Conservation (phyloP, 1,140 invertebrate species). For the Plectus sambesii region DNA sequence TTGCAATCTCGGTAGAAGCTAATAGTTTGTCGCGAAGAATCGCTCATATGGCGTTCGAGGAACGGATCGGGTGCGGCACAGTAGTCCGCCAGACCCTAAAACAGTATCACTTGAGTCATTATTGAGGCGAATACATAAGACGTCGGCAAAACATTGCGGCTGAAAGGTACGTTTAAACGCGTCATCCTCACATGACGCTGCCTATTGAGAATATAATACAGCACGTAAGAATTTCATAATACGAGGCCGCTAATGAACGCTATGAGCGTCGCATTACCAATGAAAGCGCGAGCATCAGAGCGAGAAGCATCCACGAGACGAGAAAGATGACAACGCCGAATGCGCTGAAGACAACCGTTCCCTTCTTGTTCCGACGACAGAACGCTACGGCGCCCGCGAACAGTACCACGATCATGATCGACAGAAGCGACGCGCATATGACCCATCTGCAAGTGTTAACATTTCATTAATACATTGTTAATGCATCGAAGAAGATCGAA, state of each 20-base stretch:
- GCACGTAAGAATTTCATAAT: no score
- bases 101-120: neutral
- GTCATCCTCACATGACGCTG: no score
- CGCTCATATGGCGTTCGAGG: slow-evolving; percentile 12
- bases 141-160: no score
- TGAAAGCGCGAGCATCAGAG: slow-evolving; percentile 8
- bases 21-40: slow-evolving; percentile 17
- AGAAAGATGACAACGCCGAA: slow-evolving; percentile 26
- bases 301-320: slow-evolving; percentile 17
- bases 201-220: no score
- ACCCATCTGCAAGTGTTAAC: slow-evolving; percentile 22
- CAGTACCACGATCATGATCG: slow-evolving; percentile 24
- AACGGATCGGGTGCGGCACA: slow-evolving; percentile 18
- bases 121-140: no score
- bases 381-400: slow-evolving; percentile 24
- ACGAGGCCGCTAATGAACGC: slow-evolving; percentile 2
- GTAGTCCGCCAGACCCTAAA: slow-evolving; percentile 24
- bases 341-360: slow-evolving; percentile 21
- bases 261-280: slow-evolving; percentile 13
- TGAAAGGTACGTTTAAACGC: no score
- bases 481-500: no score
- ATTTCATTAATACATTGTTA: no score
- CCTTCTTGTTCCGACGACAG: slow-evolving; percentile 23
- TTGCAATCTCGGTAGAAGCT: slow-evolving; percentile 24
- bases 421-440: slow-evolving; percentile 15